phyloP scores from a whole-genome alignment of 2,888 invertebrate genomes.

The Rhabditophanes sp. region DNA sequence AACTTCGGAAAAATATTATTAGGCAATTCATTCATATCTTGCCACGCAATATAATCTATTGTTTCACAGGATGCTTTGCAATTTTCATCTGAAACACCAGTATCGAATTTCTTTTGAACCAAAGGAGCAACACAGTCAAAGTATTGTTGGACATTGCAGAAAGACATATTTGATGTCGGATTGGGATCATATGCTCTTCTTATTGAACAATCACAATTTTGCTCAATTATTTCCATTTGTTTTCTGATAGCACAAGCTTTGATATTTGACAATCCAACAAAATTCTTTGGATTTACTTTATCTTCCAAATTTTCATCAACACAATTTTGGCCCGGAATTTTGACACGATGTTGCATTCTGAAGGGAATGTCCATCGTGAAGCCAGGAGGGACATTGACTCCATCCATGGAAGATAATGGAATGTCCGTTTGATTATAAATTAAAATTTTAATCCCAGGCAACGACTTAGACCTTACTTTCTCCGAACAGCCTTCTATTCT shows the following conservation, averaged over 20 bases:
- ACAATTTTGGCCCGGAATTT: conserved; percentile 30
- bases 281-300: conserved; percentile 11
- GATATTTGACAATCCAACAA: conserved; percentile 21
- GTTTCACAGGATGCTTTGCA: conserved; percentile 35
- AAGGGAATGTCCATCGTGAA: conserved; percentile 43
- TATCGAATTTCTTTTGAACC: conserved; percentile 15
- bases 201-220: conserved; percentile 28
- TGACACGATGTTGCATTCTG: conserved; percentile 37
- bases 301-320: conserved; percentile 25
- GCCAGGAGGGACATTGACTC: conserved; percentile 41
- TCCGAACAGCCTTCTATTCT: conserved; percentile 38
- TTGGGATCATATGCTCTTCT: conserved; percentile 22
- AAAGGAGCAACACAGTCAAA: conserved; percentile 33
- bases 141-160: conserved; percentile 38
- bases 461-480: conserved; percentile 24
- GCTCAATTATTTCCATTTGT: conserved; percentile 31
- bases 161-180: conserved; percentile 10
- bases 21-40: conserved; percentile 40
- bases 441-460: conserved; percentile 36
- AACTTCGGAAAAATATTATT: conserved; percentile 35
- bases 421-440: conserved; percentile 40
- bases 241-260: conserved; percentile 23
- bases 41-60: conserved; percentile 42
- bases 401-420: conserved; percentile 29
- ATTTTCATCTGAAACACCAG: conserved; percentile 14